Evolutionary conservation across 1,140 invertebrate genomes (phyloP).

Genomic region (Bombus huntii): DNA sequence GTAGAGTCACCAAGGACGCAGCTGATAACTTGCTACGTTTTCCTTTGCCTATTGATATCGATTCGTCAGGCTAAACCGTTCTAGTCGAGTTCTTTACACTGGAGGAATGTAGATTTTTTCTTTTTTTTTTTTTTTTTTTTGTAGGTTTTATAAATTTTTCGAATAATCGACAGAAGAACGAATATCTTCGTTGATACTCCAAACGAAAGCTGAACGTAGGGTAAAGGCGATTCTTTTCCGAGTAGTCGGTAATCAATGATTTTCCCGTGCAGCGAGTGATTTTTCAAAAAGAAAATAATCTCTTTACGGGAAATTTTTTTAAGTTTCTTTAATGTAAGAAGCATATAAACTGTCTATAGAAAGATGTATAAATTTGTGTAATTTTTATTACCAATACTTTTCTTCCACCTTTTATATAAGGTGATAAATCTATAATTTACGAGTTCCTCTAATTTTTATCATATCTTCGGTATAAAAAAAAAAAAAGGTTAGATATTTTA

Average conservation of each 20-base stretch:
- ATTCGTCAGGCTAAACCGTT: not conserved
- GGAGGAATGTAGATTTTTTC: not conserved
- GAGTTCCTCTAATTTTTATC: not conserved
- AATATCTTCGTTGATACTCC: not conserved
- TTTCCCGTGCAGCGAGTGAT: not conserved
- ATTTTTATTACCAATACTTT: not conserved
- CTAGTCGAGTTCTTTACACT: not conserved
- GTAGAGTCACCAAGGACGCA: not conserved
- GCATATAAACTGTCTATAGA: not conserved
- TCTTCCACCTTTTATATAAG: not conserved
- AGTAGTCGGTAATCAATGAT: not conserved
- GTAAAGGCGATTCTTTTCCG: not conserved
- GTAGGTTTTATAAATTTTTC: no score
- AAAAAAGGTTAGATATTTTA: not conserved
- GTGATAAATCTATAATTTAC: not conserved
- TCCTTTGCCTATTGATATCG: not conserved
- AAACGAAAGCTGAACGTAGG: not conserved
- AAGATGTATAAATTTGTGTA: not conserved
- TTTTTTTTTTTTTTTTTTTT: not conserved
- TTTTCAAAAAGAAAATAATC: not conserved
- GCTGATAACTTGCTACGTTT: not conserved
- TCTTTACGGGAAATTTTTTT: not conserved
- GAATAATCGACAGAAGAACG: not conserved
- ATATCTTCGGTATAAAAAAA: not conserved
- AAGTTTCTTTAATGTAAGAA: no score